Percentiles rank a stretch among this genome's conserved stretches.
These are phyloP conservation scores for Aviceda subcristata DNA, from an alignment of 2,113 vertebrate species.

Conservation along the genomic window DNA sequence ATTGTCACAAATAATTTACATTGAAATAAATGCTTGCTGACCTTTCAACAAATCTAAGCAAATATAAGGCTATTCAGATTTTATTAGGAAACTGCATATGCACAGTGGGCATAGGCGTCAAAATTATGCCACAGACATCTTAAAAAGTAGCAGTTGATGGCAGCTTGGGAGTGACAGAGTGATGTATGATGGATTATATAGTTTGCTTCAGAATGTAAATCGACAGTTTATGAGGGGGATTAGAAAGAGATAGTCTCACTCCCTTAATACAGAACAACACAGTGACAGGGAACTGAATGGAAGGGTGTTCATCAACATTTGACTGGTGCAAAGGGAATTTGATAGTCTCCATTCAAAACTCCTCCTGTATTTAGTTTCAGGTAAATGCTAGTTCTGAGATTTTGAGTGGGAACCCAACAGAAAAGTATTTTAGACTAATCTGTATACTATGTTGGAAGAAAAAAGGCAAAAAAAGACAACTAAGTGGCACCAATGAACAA, in stretches of 20 bases:
- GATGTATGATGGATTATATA: not conserved
- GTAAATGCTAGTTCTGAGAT: not conserved
- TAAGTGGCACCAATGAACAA: not conserved
- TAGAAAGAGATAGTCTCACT: not conserved
- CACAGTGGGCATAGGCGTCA: not conserved
- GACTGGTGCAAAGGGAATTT: not conserved
- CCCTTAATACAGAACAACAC: not conserved
- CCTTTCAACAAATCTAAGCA: not conserved
- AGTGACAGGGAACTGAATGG: not conserved
- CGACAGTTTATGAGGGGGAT: not conserved
- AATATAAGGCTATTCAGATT: not conserved
- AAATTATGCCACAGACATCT: not conserved
- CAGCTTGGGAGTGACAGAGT: not conserved
- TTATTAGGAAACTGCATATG: not conserved
- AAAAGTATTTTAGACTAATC: not conserved
- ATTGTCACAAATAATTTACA: not conserved
- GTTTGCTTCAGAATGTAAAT: not conserved
- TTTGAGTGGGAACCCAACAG: not conserved
- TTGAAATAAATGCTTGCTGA: constrained; percentile 1
- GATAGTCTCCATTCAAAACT: not conserved
- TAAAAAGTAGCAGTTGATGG: not conserved
- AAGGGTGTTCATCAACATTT: not conserved
- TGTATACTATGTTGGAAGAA: not conserved
- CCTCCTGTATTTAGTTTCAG: not conserved
- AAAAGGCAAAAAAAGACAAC: not conserved